Percentiles rank a stretch among this genome's conserved stretches.
These are phyloP conservation scores for Endotricha flammealis DNA, from an alignment of 2,888 invertebrate species.

Conservation along the genomic window DNA sequence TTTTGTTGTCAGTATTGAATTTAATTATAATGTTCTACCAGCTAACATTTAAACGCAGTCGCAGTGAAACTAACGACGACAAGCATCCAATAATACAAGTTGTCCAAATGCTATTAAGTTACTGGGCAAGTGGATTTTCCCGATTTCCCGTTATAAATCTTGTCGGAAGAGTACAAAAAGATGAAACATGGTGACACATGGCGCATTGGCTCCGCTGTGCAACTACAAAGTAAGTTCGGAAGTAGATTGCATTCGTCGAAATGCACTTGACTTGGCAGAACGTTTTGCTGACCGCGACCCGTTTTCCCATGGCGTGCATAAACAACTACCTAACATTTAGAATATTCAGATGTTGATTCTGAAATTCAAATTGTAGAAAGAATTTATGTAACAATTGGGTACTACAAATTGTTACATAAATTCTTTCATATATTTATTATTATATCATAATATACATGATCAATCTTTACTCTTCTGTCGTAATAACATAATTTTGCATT, in stretches of 20 bases:
- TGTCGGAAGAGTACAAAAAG: background rate
- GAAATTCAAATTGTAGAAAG: no score
- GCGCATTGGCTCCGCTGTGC: background rate
- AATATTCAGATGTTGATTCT: no score
- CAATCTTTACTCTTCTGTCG: no score
- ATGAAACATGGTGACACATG: background rate
- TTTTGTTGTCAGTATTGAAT: no score
- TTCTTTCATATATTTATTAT: no score
- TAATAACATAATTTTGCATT: no score
- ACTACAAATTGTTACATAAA: no score
- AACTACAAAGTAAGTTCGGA: slow-evolving; percentile 20
- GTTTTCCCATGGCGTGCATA: slow-evolving; percentile 51
- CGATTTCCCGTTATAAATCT: background rate
- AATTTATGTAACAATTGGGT: no score
- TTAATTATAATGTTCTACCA: no score
- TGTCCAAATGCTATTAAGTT: background rate
- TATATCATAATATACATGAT: no score
- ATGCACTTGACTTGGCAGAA: slow-evolving; percentile 46
- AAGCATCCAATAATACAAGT: background rate
- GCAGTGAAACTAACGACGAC: no score
- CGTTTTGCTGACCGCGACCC: slow-evolving; percentile 42
- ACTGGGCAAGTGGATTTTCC: background rate
- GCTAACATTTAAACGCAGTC: no score
- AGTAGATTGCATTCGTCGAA: slow-evolving; percentile 44
- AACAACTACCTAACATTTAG: slow-evolving; percentile 28